Evolutionary conservation across 1,140 invertebrate species (phyloP), one percentile per base, ranked within the genome.

Genomic region (Halesus radiatus): DNA sequence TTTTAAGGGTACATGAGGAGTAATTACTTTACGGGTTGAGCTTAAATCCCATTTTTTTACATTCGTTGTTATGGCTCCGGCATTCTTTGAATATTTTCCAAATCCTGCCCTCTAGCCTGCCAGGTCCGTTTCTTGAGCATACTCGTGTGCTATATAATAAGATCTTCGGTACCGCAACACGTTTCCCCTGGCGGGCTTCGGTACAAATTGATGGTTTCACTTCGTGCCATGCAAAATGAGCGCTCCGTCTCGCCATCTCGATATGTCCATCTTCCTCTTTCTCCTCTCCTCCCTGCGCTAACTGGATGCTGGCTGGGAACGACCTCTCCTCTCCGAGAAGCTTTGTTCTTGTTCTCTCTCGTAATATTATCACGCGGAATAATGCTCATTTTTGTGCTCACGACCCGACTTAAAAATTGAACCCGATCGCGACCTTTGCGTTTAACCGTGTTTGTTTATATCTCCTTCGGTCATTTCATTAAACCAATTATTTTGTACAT

Each of bases 191-290:
- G 78, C 78, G 75, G 81, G 81, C 81, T 80, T 74, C 29, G 70
- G 72, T 76, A 82, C 78, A 80, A 83, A 83, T 83, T 83, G 81
- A 83, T 83, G 81, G 81, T 83, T 83, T 83, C 81, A 78, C 81
- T 83, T 80, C 81, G 81, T 83, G 81, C 81, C 78, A 83, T 83
- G 81, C 81, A 83, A 83, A 83, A 83, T 83, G 81, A 83, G 56
- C 81, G 62, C 58, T 68, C 76, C 58, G 76, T 80, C 32, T 70
- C 53, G 10, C 56, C 73, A 52, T 18, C 78, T 18, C 76, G 78
- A 79, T 80, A 76, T 68, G 50, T 73, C 74, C 56, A 45, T 80
- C 78, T 79, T 75, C 22, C 45, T 80, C 74, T 68, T 75, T 16
- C 45, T 80, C 74, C 56, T 37, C 74, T 75, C 18, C 37, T 45